Evolutionary conservation across 53 echinoderm and acorn worm species (phyloP).

Genomic region (Crossaster papposus): DNA sequence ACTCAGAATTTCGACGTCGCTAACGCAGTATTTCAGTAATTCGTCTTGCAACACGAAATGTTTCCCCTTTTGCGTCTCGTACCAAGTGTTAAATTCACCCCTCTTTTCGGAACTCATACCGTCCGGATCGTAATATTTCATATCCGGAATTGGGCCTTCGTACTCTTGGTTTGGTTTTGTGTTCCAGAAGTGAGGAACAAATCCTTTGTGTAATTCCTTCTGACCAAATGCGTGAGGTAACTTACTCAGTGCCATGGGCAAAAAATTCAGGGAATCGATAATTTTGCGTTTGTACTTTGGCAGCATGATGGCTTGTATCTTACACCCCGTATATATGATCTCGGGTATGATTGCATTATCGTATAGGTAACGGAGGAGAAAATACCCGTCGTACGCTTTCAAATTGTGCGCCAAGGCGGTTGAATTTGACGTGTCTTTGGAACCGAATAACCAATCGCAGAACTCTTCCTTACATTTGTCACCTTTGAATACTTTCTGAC

Average conservation of each 20-base stretch:
- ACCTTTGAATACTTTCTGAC: constrained; percentile 51
- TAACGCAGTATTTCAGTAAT: constrained; percentile 51
- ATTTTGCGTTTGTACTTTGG: constrained; percentile 25
- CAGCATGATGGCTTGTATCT: constrained; percentile 33
- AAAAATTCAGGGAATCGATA: constrained; percentile 69
- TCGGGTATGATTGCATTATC: constrained; percentile 31
- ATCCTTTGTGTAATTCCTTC: constrained; percentile 53
- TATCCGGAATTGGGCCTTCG: constrained; percentile 1
- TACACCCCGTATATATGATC: constrained; percentile 52
- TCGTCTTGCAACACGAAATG: constrained; percentile 53
- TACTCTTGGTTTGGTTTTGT: constrained; percentile 24
- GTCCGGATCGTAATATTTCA: constrained; percentile 38
- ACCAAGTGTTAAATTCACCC: constrained; percentile 28
- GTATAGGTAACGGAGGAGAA: constrained; percentile 24
- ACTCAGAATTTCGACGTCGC: constrained; percentile 55
- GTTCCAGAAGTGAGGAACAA: constrained; percentile 65
- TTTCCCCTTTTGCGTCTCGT: neutral
- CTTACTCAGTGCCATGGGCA: constrained; percentile 64
- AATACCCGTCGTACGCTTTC: constrained; percentile 35
- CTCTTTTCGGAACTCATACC: neutral
- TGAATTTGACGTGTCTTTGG: no score
- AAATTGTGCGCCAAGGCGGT: constrained; percentile 47
- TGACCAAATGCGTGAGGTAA: constrained; percentile 42
- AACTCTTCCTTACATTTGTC: neutral
- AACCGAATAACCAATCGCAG: constrained; percentile 62